Base-by-base conservation (phyloP, 1,140 invertebrate genomes). In the Cydia strobilella region DNA sequence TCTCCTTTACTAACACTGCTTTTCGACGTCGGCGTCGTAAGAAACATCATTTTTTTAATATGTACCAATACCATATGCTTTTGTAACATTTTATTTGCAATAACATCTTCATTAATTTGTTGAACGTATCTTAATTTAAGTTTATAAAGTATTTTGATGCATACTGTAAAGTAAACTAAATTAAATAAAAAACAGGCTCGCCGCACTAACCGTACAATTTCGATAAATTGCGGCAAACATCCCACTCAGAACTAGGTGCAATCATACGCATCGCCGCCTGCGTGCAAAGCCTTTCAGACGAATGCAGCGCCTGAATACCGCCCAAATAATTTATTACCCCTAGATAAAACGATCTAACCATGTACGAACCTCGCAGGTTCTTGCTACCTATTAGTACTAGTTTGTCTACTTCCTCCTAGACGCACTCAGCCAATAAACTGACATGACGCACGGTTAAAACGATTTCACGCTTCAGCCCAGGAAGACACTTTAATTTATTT, bases 191-290 rank as follows among this genome's bases (percentile, higher is more conserved):
- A 18, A 18, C 51, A 54, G 15, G 15, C 51, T 54, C 2, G 4
- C 51, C n/a, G n/a, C 51, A 54, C n/a, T 54, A 48, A 15, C 27
- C 27, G 15, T n/a, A 51, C 48, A 18, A 54, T 54, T 54, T 18
- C 48, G 48, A 54, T 54, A 54, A 54, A 18, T 18, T 4, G 18
- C 48, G 18, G 2, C 18, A 59, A 59, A 59, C 54, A 69, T 10
- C n/a, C 15, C 31, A 35, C 65, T 69, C n/a, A 39, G 15, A 31
- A 35, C 65, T 69, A n/a, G 31, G 65, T 18, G 65, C 31, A 69
- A 69, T 69, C 65, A 69, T n/a, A 39, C n/a, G 65, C 65, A 35
- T 42, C 65, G 65, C 31, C 65, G 65, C 65, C 54, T 69, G 27
- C 65, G 27, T 18, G 65, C 31, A 69, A 65, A 69, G 65, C 65